Conservation (phyloP, 2,888 invertebrate genomes). For the Machimus rusticus region DNA sequence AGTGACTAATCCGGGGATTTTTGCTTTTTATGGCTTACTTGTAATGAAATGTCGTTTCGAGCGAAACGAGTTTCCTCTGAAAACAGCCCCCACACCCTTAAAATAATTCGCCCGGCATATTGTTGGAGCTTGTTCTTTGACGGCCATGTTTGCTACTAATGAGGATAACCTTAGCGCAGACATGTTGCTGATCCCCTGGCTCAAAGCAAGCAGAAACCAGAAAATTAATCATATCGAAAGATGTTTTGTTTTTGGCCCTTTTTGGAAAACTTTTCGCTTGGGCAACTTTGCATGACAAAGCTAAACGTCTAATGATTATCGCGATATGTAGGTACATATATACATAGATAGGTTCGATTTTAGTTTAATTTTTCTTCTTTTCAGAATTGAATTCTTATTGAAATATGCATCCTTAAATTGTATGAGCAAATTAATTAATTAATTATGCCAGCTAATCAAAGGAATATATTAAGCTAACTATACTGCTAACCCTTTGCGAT, state of each 20-base stretch:
- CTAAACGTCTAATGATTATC: not conserved
- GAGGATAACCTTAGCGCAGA: not conserved
- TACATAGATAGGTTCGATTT: no score
- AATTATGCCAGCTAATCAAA: no score
- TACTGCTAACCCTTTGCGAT: no score
- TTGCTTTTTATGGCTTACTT: not conserved
- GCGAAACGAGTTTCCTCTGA: not conserved
- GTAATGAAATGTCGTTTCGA: conserved; percentile 25
- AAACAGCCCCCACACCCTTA: not conserved
- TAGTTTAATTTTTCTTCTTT: no score
- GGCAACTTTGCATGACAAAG: not conserved
- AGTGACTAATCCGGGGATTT: conserved; percentile 40
- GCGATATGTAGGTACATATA: not conserved
- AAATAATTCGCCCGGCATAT: not conserved
- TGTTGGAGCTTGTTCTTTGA: not conserved
- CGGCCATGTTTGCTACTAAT: not conserved
- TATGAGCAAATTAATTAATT: no score
- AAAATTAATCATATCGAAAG: not conserved
- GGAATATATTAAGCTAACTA: no score
- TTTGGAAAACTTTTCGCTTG: not conserved
- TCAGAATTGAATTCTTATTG: no score
- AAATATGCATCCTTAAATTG: no score
- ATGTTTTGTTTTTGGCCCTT: not conserved
- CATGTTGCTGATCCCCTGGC: not conserved
- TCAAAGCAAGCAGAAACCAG: not conserved